Base-by-base conservation (phyloP, 2,797 vertebrate species). In the Periophthalmus magnuspinnatus region DNA sequence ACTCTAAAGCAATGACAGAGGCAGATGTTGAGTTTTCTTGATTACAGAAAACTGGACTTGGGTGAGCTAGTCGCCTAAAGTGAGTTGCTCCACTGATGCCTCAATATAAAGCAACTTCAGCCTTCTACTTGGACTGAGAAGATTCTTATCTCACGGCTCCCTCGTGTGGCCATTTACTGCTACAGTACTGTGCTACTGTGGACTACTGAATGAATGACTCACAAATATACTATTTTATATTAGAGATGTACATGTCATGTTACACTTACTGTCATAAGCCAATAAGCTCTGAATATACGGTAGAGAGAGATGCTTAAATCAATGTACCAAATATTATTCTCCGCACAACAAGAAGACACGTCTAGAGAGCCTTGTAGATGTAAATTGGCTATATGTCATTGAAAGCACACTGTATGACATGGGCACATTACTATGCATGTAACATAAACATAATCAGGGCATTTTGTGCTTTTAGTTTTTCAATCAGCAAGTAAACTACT, bases 381-480 rank as follows among this genome's bases (percentile, higher is more conserved):
- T 83, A 84, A 83, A 84, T 81, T 79, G 77, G 86, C 82, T 76
- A 79, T 24, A 70, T 80, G 82, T 86, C 81, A 87, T 86, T 79
- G 76, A 83, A 91, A 93, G 90, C 89, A 91, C 91, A 93, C 70
- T 86, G 84, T 89, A 87, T 87, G 76, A 84, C 89, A 89, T 86
- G 84, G 86, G 83, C 90, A 91, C 91, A 92, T 87, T 92, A 93
- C 93, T 93, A 93, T 93, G 93, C 93, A 93, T 93, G 93, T 91
- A 87, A 91, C 83, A 91, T 93, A 91, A 87, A 91, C 83, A 91
- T 93, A 91, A 89, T 90, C 89, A 90, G 90, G 89, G 84, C 80
- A 86, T 86, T 91, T 85, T 88, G 87, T 89, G 89, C 89, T 92
- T 92, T 86, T 90, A 92, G 89, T 91, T 87, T 85, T 71, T 88